phyloP scores from a whole-genome alignment of 2,797 vertebrate genomes.

The Hydrolagus colliei region DNA sequence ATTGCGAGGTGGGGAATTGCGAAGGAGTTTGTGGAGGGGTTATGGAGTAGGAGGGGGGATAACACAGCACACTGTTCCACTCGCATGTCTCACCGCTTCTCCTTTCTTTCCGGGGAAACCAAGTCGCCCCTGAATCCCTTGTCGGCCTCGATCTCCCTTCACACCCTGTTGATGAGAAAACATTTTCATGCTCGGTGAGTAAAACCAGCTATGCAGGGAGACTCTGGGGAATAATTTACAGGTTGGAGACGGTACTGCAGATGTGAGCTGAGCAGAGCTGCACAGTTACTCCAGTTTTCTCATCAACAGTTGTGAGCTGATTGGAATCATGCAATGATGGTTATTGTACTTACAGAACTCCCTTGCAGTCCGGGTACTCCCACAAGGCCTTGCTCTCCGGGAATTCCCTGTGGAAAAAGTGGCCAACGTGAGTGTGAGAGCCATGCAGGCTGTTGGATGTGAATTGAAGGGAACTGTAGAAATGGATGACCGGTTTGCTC shows the following conservation, averaged over 20 bases:
- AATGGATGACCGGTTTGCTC: too few relatives aligned
- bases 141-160: constrained; percentile 56
- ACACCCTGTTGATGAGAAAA: constrained; percentile 51
- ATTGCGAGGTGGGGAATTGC: too few relatives aligned
- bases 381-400: constrained; percentile 63
- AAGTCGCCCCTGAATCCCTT: constrained; percentile 58
- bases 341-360: constrained; percentile 47
- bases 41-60: too few relatives aligned
- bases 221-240: too few relatives aligned
- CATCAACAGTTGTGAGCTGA: background rate
- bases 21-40: too few relatives aligned
- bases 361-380: constrained; percentile 54
- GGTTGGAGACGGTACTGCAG: too few relatives aligned
- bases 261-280: too few relatives aligned
- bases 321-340: background rate
- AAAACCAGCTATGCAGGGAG: background rate
- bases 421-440: background rate
- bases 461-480: background rate
- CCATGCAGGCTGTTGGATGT: too few relatives aligned
- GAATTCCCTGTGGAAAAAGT: constrained; percentile 50
- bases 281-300: background rate
- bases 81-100: constrained; percentile 48
- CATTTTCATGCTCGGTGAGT: background rate
- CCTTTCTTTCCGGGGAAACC: constrained; percentile 66
- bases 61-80: background rate